phyloP scores from a whole-genome alignment of 2,797 vertebrate genomes.

The Decapterus maruadsi region DNA sequence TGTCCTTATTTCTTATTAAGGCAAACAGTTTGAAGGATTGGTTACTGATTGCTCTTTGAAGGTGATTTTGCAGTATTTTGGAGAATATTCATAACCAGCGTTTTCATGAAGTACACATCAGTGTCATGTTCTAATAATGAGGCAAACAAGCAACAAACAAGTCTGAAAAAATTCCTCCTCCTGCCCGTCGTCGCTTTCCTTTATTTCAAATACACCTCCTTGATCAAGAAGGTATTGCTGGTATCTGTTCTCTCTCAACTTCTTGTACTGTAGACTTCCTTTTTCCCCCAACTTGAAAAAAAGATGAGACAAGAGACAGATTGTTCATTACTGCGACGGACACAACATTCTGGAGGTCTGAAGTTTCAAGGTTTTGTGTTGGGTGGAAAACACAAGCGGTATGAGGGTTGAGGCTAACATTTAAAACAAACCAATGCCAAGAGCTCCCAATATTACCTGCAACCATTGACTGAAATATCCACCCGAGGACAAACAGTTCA shows the following conservation, averaged over 20 bases:
- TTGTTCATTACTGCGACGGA: not conserved
- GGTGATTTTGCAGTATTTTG: conserved; percentile 55
- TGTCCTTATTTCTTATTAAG: conserved; percentile 61
- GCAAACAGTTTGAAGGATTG: conserved; percentile 50
- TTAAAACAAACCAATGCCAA: conserved; percentile 15
- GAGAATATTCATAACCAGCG: conserved; percentile 64
- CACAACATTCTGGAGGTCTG: not conserved
- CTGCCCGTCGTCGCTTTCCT: conserved; percentile 41
- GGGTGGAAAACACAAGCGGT: not conserved
- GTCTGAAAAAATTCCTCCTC: conserved; percentile 48
- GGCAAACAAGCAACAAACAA: conserved; percentile 68
- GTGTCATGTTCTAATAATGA: conserved; percentile 65
- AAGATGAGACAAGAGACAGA: conserved; percentile 13
- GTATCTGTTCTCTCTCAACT: conserved; percentile 61
- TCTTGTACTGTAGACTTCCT: conserved; percentile 29
- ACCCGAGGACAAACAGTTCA: conserved; percentile 52
- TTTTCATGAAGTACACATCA: conserved; percentile 67
- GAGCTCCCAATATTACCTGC: conserved; percentile 26
- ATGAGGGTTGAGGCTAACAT: not conserved
- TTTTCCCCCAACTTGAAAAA: conserved; percentile 39
- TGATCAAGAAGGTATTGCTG: conserved; percentile 69
- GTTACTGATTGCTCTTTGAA: conserved; percentile 57
- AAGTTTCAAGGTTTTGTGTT: conserved; percentile 3
- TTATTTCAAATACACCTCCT: conserved; percentile 58
- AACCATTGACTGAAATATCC: conserved; percentile 26